Percentiles rank a stretch among this genome's conserved stretches.
phyloP scores from a whole-genome alignment of 2,797 vertebrate genomes.

The Phrynocephalus guinanensis region DNA sequence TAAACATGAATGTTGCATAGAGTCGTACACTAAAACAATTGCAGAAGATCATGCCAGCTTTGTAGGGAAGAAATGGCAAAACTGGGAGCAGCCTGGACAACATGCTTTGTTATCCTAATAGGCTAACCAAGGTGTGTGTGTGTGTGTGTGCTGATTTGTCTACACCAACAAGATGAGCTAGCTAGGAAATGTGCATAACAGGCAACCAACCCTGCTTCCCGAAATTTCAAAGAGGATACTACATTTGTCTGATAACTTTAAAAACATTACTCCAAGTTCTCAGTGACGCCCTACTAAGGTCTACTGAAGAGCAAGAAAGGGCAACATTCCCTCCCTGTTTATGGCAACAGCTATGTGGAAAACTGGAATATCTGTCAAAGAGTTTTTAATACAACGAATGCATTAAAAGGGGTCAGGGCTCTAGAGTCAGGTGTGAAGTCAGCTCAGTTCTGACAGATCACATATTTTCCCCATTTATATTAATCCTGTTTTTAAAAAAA shows the following conservation, averaged over 20 bases:
- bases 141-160: constrained; percentile 17
- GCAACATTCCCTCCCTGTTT: constrained; percentile 57
- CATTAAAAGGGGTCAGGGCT: constrained; percentile 55
- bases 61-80: constrained; percentile 63
- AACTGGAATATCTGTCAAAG: not conserved
- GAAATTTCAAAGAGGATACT: constrained; percentile 61
- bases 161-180: constrained; percentile 49
- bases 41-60: constrained; percentile 69
- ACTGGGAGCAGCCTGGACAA: constrained; percentile 73
- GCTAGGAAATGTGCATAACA: constrained; percentile 62
- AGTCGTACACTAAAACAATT: constrained; percentile 75
- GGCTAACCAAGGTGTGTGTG: constrained; percentile 1
- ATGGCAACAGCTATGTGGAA: constrained; percentile 53
- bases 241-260: constrained; percentile 49
- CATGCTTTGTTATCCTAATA: constrained; percentile 64
- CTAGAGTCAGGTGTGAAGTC: constrained; percentile 48
- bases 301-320: constrained; percentile 37
- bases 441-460: constrained; percentile 46
- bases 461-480: not conserved
- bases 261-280: constrained; percentile 23
- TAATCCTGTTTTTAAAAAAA: not conserved
- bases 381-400: constrained; percentile 51
- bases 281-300: constrained; percentile 47
- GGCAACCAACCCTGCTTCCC: constrained; percentile 79
- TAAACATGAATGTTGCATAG: constrained; percentile 92